Evolutionary conservation across 2,113 vertebrate genomes (phyloP).

Genomic region (Etheostoma spectabile): DNA sequence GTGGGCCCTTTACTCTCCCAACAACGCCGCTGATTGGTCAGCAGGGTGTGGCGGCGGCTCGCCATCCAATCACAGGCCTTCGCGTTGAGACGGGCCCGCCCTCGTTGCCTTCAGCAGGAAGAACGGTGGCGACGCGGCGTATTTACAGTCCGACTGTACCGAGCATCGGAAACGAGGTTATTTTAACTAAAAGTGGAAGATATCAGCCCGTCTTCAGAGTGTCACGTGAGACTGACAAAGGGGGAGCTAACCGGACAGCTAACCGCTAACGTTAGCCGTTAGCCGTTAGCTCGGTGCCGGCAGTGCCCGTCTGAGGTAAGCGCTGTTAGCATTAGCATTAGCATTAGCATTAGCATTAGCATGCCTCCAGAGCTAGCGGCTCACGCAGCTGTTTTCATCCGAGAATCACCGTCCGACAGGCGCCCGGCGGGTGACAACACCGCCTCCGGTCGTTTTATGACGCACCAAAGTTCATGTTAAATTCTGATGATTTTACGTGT

Average conservation of each 20-base stretch:
- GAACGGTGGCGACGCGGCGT: not conserved
- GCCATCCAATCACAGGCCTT: constrained; percentile 46
- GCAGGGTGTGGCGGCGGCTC: not conserved
- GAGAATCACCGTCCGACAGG: not conserved
- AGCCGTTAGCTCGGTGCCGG: constrained; percentile 19
- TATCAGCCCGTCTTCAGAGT: not conserved
- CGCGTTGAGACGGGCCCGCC: not conserved
- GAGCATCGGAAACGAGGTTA: not conserved
- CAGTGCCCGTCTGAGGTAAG: constrained; percentile 53
- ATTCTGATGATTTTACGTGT: not conserved
- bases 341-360: constrained; percentile 39
- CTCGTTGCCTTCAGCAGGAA: constrained; percentile 41
- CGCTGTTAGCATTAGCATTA: constrained; percentile 34
- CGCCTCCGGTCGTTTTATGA: not conserved
- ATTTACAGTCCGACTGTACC: not conserved
- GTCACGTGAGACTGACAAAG: too few species aligned
- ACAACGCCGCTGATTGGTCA: constrained; percentile 39
- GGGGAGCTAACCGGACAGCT: constrained; percentile 8
- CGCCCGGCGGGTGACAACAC: not conserved
- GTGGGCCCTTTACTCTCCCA: constrained; percentile 22
- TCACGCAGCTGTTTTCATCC: not conserved
- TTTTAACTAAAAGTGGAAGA: fast-evolving
- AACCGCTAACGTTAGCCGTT: not conserved
- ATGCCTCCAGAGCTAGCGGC: not conserved
- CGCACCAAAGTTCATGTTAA: too few species aligned